These are phyloP conservation scores for Eclectus roratus DNA, from an alignment of 2,113 vertebrate species.

Conservation along the genomic window DNA sequence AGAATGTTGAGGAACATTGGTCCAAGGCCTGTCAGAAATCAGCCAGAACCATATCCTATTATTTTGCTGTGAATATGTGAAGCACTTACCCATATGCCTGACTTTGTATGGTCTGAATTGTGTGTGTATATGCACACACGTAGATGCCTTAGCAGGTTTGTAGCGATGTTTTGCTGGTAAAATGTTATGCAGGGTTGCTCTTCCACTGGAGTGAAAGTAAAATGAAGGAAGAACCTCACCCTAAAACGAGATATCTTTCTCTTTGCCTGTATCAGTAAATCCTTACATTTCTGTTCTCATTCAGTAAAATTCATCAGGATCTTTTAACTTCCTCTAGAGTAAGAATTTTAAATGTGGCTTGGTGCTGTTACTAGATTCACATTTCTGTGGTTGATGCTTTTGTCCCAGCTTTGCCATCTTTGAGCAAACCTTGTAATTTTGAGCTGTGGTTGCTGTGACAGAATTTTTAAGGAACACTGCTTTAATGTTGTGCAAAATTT, in stretches of 20 bases:
- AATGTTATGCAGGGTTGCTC: background rate
- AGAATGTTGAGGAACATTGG: background rate
- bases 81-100: background rate
- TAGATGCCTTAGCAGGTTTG: background rate
- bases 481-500: background rate
- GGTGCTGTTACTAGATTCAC: background rate
- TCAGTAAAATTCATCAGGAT: background rate
- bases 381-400: background rate
- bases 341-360: background rate
- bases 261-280: background rate
- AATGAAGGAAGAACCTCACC: background rate
- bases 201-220: background rate
- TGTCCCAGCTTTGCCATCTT: background rate
- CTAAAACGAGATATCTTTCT: background rate
- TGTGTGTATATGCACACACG: accelerated
- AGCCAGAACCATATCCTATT: background rate
- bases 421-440: background rate
- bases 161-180: background rate
- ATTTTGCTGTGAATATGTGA: background rate
- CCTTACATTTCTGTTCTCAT: background rate
- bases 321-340: background rate
- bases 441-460: background rate
- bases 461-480: background rate
- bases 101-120: accelerated
- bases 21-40: background rate